These are phyloP conservation scores for Peromyscus maniculatus DNA, from an alignment of 2,113 vertebrate species.

Conservation along the genomic window DNA sequence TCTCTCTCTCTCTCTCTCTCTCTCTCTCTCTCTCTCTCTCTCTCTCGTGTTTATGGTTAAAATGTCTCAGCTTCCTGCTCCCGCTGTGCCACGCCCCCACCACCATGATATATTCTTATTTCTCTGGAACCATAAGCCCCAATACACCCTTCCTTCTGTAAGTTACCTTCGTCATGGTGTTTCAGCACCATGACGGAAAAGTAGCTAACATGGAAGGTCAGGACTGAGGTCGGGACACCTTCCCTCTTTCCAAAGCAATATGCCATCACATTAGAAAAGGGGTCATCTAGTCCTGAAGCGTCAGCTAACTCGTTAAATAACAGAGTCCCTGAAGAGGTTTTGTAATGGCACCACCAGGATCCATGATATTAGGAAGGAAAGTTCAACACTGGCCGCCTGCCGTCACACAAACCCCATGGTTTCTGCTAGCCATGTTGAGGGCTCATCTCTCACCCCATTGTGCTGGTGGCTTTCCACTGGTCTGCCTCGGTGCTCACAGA, in stretches of 20 bases:
- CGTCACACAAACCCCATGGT: neutral
- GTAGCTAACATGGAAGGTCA: neutral
- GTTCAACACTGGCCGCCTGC: neutral
- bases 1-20: neutral
- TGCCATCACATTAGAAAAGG: neutral
- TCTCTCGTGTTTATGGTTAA: neutral
- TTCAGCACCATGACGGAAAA: neutral
- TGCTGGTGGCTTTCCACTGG: neutral
- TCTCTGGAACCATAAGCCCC: neutral
- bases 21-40: neutral
- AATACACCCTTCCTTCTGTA: neutral
- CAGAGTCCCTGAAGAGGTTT: neutral
- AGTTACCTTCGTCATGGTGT: neutral
- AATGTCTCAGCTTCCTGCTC: neutral
- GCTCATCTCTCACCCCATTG: neutral
- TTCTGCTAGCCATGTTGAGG: neutral
- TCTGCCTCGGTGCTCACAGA: neutral
- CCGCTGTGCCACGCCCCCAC: neutral
- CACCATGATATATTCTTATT: neutral
- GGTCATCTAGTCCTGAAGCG: neutral
- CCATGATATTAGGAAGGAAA: neutral
- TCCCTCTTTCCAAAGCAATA: neutral
- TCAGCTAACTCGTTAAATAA: neutral
- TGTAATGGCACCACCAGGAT: neutral
- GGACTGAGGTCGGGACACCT: neutral